Percentiles rank a stretch among this genome's conserved stretches.
Evolutionary conservation across 2,113 vertebrate genomes (phyloP).

Genomic region (Lynx canadensis): DNA sequence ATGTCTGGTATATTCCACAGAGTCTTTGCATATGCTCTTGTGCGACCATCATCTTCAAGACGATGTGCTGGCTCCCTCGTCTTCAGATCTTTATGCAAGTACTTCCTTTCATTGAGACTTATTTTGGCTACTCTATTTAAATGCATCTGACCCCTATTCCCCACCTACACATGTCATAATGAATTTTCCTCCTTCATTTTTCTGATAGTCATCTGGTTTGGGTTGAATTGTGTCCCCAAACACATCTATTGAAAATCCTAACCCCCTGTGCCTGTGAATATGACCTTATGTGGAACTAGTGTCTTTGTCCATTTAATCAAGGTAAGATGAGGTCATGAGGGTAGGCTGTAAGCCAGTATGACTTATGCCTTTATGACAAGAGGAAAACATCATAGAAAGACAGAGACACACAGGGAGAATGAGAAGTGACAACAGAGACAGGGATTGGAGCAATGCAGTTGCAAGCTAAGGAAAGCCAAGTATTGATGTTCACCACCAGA

Average conservation of each 20-base stretch:
- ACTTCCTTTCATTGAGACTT: background rate
- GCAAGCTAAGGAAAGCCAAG: background rate
- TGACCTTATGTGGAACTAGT: background rate
- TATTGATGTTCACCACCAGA: background rate
- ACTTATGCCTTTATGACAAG: background rate
- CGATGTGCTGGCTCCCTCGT: background rate
- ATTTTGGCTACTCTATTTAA: background rate
- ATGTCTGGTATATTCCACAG: background rate
- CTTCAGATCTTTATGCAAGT: background rate
- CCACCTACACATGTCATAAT: background rate
- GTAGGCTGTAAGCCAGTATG: background rate
- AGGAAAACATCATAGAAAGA: background rate
- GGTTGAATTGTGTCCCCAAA: background rate
- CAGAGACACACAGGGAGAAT: background rate
- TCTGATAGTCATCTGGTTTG: background rate
- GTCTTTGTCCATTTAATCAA: background rate
- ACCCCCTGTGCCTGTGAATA: background rate
- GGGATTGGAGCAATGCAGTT: background rate
- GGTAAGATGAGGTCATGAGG: background rate
- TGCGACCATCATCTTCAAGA: too few species aligned
- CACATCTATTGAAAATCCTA: background rate
- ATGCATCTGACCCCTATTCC: background rate
- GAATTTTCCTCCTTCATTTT: constrained; percentile 6
- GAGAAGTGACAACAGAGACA: background rate
- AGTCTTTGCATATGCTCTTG: background rate